A percentile compares a stretch with the other conserved stretches of the same genome.
phyloP scores from a whole-genome alignment of 2,113 vertebrate genomes.

The Varanus komodoensis region DNA sequence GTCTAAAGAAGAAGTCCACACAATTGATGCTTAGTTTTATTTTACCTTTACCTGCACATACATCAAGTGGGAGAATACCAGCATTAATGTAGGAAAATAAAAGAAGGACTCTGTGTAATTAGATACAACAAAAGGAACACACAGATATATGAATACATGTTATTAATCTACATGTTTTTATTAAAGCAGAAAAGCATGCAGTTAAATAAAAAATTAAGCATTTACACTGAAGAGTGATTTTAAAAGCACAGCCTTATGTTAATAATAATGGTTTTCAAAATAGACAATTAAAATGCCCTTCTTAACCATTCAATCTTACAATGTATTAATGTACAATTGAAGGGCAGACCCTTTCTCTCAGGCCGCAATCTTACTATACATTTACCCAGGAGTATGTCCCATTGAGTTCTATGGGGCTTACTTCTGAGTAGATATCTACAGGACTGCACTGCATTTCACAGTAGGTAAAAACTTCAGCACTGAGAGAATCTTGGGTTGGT shows the following conservation, averaged over 20 bases:
- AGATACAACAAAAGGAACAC: conserved; percentile 74
- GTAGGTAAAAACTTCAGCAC: neutral
- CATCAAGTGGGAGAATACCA: conserved; percentile 85
- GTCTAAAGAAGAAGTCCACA: conserved; percentile 71
- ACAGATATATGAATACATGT: conserved; percentile 39
- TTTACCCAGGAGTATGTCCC: neutral
- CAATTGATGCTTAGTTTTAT: conserved; percentile 78
- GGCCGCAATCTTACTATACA: neutral
- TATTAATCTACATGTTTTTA: conserved; percentile 49
- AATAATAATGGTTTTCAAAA: conserved; percentile 56
- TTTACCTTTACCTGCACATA: conserved; percentile 94
- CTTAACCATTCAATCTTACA: conserved; percentile 1
- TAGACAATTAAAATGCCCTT: conserved; percentile 24
- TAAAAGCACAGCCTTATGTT: conserved; percentile 49
- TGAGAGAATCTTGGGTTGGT: neutral
- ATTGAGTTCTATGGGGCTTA: neutral
- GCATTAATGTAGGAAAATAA: conserved; percentile 83
- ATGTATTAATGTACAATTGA: neutral
- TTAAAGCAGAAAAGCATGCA: conserved; percentile 73
- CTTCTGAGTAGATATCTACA: neutral
- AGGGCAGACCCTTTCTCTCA: neutral
- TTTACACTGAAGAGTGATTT: conserved; percentile 36
- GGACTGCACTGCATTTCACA: neutral
- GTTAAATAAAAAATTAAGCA: conserved; percentile 55
- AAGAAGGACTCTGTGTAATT: conserved; percentile 83